A percentile compares a stretch with the other conserved stretches of the same genome.
Evolutionary conservation across 2,888 invertebrate genomes (phyloP).

Genomic region (Chaetogeoica ovagalla): DNA sequence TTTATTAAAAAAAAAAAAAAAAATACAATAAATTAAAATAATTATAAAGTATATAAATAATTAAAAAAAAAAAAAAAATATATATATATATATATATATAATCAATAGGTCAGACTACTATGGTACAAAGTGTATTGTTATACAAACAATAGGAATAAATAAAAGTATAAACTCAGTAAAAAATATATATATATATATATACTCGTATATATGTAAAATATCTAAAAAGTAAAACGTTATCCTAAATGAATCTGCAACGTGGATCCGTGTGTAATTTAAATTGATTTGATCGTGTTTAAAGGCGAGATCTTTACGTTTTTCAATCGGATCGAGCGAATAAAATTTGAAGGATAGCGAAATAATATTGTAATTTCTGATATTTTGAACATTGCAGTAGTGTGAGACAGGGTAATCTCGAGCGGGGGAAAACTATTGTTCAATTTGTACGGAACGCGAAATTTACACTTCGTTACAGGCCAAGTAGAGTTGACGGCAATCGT

Average conservation of each 20-base stretch:
- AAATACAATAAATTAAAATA: conserved; percentile 52
- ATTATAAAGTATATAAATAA: conserved; percentile 48
- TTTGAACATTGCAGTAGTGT: not conserved
- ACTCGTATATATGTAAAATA: conserved; percentile 4
- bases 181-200: not conserved
- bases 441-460: not conserved
- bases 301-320: conserved; percentile 43
- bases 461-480: conserved; percentile 88
- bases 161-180: conserved; percentile 31
- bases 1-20: conserved; percentile 53
- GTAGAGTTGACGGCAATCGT: conserved; percentile 83
- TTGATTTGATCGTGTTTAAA: conserved; percentile 6
- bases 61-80: no score
- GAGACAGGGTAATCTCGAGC: not conserved
- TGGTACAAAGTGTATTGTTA: conserved; percentile 52
- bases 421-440: conserved; percentile 4
- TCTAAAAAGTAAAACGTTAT: conserved; percentile 18
- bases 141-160: conserved; percentile 53
- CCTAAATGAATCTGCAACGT: not conserved
- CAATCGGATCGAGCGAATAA: conserved; percentile 2
- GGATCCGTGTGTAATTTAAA: conserved; percentile 19
- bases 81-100: no score
- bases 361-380: conserved; percentile 10
- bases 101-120: conserved; percentile 51
- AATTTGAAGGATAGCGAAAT: not conserved